Conservation (phyloP, 2,888 invertebrate genomes). For the Agriopis leucophaearia region DNA sequence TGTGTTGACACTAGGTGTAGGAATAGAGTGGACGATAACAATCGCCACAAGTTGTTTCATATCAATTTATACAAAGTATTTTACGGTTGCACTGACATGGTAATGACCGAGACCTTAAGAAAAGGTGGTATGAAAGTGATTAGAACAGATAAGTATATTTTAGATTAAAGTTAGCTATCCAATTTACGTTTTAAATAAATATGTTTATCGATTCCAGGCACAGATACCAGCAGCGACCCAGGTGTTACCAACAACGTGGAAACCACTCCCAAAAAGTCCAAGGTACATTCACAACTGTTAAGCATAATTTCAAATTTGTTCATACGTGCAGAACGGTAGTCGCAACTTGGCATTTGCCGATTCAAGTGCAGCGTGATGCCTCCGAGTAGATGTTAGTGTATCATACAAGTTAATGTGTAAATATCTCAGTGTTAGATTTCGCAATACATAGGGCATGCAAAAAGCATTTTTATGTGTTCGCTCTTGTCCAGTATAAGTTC, state of each 20-base stretch:
- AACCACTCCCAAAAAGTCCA: slow-evolving; percentile 80
- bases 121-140: too few species aligned
- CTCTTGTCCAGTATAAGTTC: slow-evolving; percentile 55
- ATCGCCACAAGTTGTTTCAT: too few species aligned
- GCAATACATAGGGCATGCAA: slow-evolving; percentile 63
- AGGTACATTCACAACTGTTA: slow-evolving; percentile 61
- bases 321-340: slow-evolving; percentile 67
- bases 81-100: too few species aligned
- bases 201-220: slow-evolving; percentile 63
- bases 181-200: background rate
- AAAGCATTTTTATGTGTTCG: slow-evolving; percentile 65
- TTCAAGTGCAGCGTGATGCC: slow-evolving; percentile 47
- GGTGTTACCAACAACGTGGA: slow-evolving; percentile 81
- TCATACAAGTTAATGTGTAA: slow-evolving; percentile 64
- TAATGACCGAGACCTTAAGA: too few species aligned
- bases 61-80: too few species aligned
- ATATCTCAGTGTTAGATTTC: slow-evolving; percentile 71
- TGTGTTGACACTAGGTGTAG: too few species aligned
- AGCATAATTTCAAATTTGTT: slow-evolving; percentile 12
- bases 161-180: too few species aligned
- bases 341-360: slow-evolving; percentile 41
- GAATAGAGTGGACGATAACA: too few species aligned
- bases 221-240: slow-evolving; percentile 81
- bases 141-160: too few species aligned
- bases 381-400: slow-evolving; percentile 63